Evolutionary conservation across 2,797 vertebrate genomes (phyloP), one percentile per base, ranked within the genome.

Genomic region (Artibeus lituratus): DNA sequence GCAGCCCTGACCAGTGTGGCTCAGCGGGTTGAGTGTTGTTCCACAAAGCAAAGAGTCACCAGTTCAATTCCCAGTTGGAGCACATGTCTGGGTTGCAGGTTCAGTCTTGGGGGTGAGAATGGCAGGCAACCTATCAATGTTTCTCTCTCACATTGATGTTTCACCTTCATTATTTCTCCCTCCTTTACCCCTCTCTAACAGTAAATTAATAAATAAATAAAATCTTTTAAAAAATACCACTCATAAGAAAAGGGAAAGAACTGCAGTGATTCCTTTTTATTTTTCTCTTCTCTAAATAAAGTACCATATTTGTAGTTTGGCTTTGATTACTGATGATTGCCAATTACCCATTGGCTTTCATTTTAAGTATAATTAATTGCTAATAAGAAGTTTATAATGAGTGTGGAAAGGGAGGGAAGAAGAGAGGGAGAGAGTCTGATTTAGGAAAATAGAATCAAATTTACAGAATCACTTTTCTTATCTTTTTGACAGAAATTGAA

Each of bases 321-420:
- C 10, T 85, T 65, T 83, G 18, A 78, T 83, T 92, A 77, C 10
- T 1, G 22, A 32, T 86, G 37, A 65, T 89, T 62, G 85, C 24
- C 29, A 11, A 42, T 91, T 76, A 67, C 42, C 29, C 24, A 76
- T 59, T 73, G 11, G 3, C 18, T 87, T 95, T 90, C n/a, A 90
- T 15, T 72, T n/a, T 84, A 89, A 49, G 19, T 90, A 19, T 32
- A 76, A 69, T 92, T 95, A 59, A 82, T 83, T 96, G 26, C 76
- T 85, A 77, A 21, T 3, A 51, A 24, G 81, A 29, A 59, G 10
- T 44, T 67, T 49, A n/a, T 81, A 16, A 89, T 11, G 24, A 39
- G 15, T 53, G 16, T 51, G 53, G 3, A 53, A 9, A 73, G 1
- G 76, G 9, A 81, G 9, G 24, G 14, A 76, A 18, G 70, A 3